Base-by-base conservation (phyloP, 1,140 invertebrate genomes). In the Sesamia nonagrioides region DNA sequence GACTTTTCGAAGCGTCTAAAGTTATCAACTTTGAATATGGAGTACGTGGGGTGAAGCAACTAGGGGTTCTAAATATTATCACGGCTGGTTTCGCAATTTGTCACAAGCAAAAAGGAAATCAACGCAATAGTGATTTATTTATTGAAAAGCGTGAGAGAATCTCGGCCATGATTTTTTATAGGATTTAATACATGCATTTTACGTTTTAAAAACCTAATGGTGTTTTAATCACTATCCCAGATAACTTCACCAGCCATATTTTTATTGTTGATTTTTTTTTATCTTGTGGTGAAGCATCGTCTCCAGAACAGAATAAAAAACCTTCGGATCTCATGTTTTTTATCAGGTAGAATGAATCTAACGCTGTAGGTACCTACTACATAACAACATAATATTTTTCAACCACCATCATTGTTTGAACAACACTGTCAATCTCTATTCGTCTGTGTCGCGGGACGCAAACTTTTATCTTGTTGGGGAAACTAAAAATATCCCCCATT, bases 401-500 rank as follows among this genome's bases (percentile, higher is more conserved):
- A 15, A 69, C 42, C 63, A 50, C 40, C 66, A 37, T 63, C 60
- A 63, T 66, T 66, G 61, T 66, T 66, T 66, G 61, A 42, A 4
- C 61, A 66, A 66, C 61, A 66, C 61, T 66, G 61, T 17, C 37
- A 60, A 60, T 42, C 61, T 66, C 61, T 66, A 66, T 66, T 37
- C 37, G 9, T 40, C 60, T 37, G n/a, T 63, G 60, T 66, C 61
- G 21, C 27, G 61, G 42, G 40, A 58, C 58, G 17, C 58, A 50
- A 61, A 75, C 56, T 48, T 75, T 75, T 75, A 75, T 75, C 73
- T 63, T 4, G 40, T 40, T 35, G 58, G 37, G 56, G 18, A 79
- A 68, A 77, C 80, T 76, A 68, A 77, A 82, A 84, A 81, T 48
- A 50, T 73, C 77, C 82, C 79, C 81, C 80, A 85, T 84, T 80